phyloP scores from a whole-genome alignment of 2,888 invertebrate genomes.

The Hydropsyche betteni region DNA sequence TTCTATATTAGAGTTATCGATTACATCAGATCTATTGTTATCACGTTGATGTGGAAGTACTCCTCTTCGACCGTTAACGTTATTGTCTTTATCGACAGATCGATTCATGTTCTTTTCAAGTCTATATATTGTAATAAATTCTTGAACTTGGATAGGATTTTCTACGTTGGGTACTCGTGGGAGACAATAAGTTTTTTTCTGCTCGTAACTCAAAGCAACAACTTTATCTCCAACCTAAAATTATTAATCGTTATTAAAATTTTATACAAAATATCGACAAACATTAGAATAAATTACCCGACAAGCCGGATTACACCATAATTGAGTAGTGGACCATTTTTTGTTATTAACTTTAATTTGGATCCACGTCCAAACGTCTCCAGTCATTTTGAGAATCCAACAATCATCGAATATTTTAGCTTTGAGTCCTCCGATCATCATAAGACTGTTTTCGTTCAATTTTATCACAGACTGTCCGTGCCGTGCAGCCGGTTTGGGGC shows the following conservation, averaged over 20 bases:
- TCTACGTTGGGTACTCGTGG: conserved; percentile 60
- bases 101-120: conserved; percentile 64
- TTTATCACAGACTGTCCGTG: conserved; percentile 94
- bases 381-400: conserved; percentile 86
- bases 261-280: not conserved
- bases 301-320: conserved; percentile 95
- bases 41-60: conserved; percentile 58
- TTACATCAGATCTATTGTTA: conserved; percentile 24
- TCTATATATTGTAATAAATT: conserved; percentile 61
- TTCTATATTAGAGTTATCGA: conserved; percentile 35
- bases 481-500: conserved; percentile 78
- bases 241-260: conserved; percentile 13
- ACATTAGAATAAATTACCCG: conserved; percentile 55
- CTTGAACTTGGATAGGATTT: conserved; percentile 56
- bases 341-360: conserved; percentile 79
- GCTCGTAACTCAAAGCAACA: conserved; percentile 75
- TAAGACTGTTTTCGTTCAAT: conserved; percentile 78
- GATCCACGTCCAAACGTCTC: conserved; percentile 77
- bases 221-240: conserved; percentile 75
- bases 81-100: conserved; percentile 73
- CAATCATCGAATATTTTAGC: conserved; percentile 89
- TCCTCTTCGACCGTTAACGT: conserved; percentile 77
- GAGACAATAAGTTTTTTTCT: conserved; percentile 68
- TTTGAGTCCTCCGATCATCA: conserved; percentile 88
- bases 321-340: conserved; percentile 83